phyloP scores from a whole-genome alignment of 1,140 invertebrate species.

The Papilio machaon region DNA sequence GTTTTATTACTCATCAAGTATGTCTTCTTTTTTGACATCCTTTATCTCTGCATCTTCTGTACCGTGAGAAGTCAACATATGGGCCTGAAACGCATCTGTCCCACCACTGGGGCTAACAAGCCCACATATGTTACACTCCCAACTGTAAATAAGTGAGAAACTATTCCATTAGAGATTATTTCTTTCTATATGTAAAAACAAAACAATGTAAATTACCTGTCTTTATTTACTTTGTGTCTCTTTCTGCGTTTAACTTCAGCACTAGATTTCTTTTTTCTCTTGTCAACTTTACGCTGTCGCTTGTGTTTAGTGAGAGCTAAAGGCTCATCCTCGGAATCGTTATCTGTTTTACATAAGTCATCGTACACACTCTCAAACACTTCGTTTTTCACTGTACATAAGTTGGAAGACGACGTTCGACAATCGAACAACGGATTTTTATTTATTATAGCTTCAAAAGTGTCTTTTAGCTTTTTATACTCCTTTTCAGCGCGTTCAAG shows the following conservation, averaged over 20 bases:
- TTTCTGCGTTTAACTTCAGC: slow-evolving; percentile 53
- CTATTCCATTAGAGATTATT: neutral
- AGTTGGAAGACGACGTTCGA: slow-evolving; percentile 41
- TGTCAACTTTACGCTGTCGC: slow-evolving; percentile 57
- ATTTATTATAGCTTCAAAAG: slow-evolving; percentile 69
- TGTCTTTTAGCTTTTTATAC: slow-evolving; percentile 68
- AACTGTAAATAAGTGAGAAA: slow-evolving; percentile 48
- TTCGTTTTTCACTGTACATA: slow-evolving; percentile 63
- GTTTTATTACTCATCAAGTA: slow-evolving; percentile 62
- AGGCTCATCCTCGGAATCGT: slow-evolving; percentile 76
- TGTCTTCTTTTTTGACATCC: slow-evolving; percentile 67
- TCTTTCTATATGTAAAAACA: neutral
- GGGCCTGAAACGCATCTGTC: slow-evolving; percentile 48
- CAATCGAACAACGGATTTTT: slow-evolving; percentile 71
- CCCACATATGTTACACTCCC: slow-evolving; percentile 65
- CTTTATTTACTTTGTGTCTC: slow-evolving; percentile 43
- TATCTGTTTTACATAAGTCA: slow-evolving; percentile 43
- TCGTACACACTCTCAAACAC: slow-evolving; percentile 24
- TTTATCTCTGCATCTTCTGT: slow-evolving; percentile 42
- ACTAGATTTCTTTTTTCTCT: slow-evolving; percentile 62
- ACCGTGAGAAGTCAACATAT: slow-evolving; percentile 56
- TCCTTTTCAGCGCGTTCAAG: slow-evolving; percentile 71
- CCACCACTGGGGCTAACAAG: slow-evolving; percentile 51
- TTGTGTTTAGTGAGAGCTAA: slow-evolving; percentile 69
- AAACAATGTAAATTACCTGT: slow-evolving; percentile 37